These are phyloP conservation scores for Caenorhabditis sp. DNA, from an alignment of 2,888 invertebrate species.

Conservation along the genomic window DNA sequence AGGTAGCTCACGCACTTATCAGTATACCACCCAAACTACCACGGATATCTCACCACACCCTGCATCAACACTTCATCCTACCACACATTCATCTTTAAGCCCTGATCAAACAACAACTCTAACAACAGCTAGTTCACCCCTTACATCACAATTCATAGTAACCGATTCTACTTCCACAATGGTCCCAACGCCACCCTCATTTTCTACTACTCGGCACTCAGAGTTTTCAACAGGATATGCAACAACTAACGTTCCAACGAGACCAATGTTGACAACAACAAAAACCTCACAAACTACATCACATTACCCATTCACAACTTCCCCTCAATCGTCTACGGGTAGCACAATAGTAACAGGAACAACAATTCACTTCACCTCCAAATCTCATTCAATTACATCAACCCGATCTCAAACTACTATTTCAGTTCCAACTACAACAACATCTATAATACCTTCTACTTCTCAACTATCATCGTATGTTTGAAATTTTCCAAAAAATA, in stretches of 20 bases:
- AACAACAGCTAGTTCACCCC: no score
- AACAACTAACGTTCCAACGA: no score
- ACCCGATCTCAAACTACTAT: background rate
- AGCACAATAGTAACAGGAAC: background rate
- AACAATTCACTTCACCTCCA: background rate
- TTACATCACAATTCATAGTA: no score
- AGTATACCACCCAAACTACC: background rate
- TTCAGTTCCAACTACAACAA: conserved; percentile 7
- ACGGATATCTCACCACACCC: background rate
- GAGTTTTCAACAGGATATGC: no score
- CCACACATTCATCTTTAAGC: background rate
- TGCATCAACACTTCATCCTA: background rate
- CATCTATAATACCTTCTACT: conserved; percentile 6
- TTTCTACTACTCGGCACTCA: no score
- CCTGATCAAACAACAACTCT: no score
- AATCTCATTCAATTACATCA: no score
- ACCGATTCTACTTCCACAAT: no score
- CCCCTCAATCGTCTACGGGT: background rate
- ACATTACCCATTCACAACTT: background rate
- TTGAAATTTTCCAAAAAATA: no score
- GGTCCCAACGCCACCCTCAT: no score
- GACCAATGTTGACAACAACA: no score
- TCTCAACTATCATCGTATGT: conserved; percentile 5
- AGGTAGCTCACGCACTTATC: background rate
- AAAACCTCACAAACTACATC: no score